Base-by-base conservation (phyloP, 2,888 invertebrate genomes). In the Apotomis capreana region DNA sequence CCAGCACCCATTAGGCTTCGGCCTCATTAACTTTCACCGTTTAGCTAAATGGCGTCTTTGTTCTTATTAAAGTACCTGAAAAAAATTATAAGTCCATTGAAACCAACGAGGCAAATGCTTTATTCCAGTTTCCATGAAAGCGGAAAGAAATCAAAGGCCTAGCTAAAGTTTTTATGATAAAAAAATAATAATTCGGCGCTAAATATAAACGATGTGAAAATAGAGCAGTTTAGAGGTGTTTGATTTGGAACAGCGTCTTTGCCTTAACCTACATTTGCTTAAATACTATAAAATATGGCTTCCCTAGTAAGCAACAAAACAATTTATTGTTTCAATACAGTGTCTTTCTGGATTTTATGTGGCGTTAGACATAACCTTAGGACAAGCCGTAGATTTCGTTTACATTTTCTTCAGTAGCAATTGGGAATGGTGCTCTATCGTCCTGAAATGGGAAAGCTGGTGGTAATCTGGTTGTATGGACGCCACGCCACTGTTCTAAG, bases 1-100 rank as follows among this genome's bases (percentile, higher is more conserved):
- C 61, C 55, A 12, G 51, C 55, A 57, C 57, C 57, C 67, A 67
- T 49, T n/a, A n/a, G 26, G 68, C 52, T 63, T 72, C 72, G 36
- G 13, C 58, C 37, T 46, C 72, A 72, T 72, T 72, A 62, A 72
- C n/a, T 68, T 67, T 26, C 64, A 65, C 44, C 70, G 60, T 70
- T 65, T 60, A 65, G 26, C 62, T 51, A 40, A 64, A 64, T 64
- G 64, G n/a, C 57, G 68, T 37, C 72, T 68, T 68, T 72, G 68
- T 72, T 72, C 72, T 62, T 68, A 72, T 63, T 54, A 72, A 72
- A 72, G 68, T 63, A 72, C 72, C 68, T 72, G 72, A 72, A 68
- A 72, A 72, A 71, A 68, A 65, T 71, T 68, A 72, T 68, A 72
- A 68, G n/a, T 63, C 68, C 46, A 58, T 54, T 72, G 62, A 68